Evolutionary conservation across 2,113 vertebrate species (phyloP).

Genomic region (Crotalus horridus): DNA sequence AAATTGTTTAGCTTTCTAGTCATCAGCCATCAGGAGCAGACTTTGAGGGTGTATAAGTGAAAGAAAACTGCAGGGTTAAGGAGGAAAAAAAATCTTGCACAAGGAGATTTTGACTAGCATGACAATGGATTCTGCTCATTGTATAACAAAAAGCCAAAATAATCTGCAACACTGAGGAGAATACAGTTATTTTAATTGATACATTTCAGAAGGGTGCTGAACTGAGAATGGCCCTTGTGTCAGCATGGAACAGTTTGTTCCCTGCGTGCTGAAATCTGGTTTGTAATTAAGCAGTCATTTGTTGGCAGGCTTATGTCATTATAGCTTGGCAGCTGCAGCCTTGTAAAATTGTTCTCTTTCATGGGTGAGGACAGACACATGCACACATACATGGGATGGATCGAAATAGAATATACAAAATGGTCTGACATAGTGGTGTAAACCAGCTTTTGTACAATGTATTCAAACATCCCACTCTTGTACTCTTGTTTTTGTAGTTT

Average conservation of each 20-base stretch:
- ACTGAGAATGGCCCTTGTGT: conserved; percentile 12
- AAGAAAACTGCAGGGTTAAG: background rate
- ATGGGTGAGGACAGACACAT: conserved; percentile 40
- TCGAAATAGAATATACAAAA: background rate
- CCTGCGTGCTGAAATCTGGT: background rate
- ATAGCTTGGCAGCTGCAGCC: conserved; percentile 51
- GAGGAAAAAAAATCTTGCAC: background rate
- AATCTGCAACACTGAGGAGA: background rate
- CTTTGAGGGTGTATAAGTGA: background rate
- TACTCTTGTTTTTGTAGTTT: background rate
- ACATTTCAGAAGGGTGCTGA: background rate
- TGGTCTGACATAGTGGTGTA: background rate
- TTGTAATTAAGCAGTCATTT: conserved; percentile 54
- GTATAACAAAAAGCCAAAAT: background rate
- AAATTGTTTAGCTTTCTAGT: background rate
- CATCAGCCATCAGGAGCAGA: background rate
- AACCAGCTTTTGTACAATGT: background rate
- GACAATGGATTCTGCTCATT: background rate
- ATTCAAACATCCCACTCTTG: fast-evolving
- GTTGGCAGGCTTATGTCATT: conserved; percentile 49
- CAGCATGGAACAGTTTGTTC: background rate
- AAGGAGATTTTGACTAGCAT: background rate
- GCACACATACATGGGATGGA: conserved; percentile 18
- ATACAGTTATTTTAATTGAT: background rate
- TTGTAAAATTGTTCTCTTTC: background rate